Conservation (phyloP, 2,888 invertebrate genomes). For the Thera britannica region DNA sequence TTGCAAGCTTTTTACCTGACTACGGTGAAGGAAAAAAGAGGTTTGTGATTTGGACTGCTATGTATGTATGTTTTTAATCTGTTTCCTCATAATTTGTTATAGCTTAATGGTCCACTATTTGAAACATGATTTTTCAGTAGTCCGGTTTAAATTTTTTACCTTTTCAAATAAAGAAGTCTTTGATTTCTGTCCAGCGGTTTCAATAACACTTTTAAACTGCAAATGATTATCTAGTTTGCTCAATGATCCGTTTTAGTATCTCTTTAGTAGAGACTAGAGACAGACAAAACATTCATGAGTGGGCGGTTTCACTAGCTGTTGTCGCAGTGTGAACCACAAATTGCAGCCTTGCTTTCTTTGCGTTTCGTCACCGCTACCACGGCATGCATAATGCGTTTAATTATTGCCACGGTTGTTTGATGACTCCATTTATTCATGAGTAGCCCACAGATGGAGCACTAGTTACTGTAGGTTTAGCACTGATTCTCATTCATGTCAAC, state of each 20-base stretch:
- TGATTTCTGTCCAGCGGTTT: background rate
- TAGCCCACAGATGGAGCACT: slow-evolving; percentile 1
- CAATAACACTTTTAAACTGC: slow-evolving; percentile 34
- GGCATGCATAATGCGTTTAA: slow-evolving; percentile 67
- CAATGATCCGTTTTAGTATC: slow-evolving; percentile 37
- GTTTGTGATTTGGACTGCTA: no score
- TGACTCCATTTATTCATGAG: slow-evolving; percentile 65
- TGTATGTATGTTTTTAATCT: no score
- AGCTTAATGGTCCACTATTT: no score
- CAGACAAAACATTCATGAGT: slow-evolving; percentile 6
- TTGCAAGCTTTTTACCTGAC: slow-evolving; percentile 14
- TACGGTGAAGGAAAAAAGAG: no score
- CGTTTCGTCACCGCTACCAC: slow-evolving; percentile 62
- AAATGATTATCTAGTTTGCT: slow-evolving; percentile 43
- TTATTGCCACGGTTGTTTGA: slow-evolving; percentile 64
- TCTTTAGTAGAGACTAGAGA: slow-evolving; percentile 2
- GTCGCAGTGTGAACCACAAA: slow-evolving; percentile 55
- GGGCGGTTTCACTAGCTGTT: slow-evolving; percentile 28
- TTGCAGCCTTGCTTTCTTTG: slow-evolving; percentile 62
- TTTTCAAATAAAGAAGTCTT: no score
- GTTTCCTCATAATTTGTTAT: no score
- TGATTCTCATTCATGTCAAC: slow-evolving; percentile 51
- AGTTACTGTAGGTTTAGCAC: slow-evolving; percentile 42
- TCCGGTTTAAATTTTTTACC: no score
- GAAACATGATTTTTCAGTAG: no score